These are phyloP conservation scores for Drosophila lacertosa DNA, from an alignment of 1,140 invertebrate genomes.

Conservation along the genomic window DNA sequence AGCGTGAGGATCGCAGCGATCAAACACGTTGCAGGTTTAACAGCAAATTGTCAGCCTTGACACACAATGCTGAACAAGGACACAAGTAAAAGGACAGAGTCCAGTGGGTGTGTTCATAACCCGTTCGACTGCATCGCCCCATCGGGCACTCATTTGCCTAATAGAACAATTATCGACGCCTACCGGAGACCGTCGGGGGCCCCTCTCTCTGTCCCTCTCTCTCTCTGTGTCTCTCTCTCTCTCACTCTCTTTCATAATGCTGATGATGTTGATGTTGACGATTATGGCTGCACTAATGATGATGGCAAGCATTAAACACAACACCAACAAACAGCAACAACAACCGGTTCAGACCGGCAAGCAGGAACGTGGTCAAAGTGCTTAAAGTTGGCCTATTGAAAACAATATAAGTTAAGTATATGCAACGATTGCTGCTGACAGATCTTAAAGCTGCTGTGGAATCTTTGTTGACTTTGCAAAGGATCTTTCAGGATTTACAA, in stretches of 20 bases:
- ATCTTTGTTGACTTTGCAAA: no score
- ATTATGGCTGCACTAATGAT: slow-evolving; percentile 23
- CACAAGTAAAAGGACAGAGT: not conserved
- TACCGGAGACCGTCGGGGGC: slow-evolving; percentile 20
- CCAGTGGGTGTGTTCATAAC: slow-evolving; percentile 1
- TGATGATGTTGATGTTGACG: slow-evolving; percentile 42
- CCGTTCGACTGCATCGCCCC: not conserved
- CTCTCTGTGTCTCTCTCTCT: no score
- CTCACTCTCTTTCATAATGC: slow-evolving; percentile 28
- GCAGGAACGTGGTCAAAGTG: no score
- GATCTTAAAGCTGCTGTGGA: no score
- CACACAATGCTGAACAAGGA: slow-evolving; percentile 23
- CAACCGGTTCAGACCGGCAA: not conserved
- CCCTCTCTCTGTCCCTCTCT: no score
- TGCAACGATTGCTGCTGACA: no score
- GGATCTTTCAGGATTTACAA: no score
- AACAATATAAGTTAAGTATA: no score
- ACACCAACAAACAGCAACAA: slow-evolving; percentile 22
- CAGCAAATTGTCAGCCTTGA: slow-evolving; percentile 25
- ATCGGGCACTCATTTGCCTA: slow-evolving; percentile 64
- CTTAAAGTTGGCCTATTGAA: no score
- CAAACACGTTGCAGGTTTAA: not conserved
- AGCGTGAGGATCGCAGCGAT: not conserved
- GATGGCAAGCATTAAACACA: slow-evolving; percentile 10
- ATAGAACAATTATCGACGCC: slow-evolving; percentile 78